These are phyloP conservation scores for Griposia aprilina DNA, from an alignment of 2,888 invertebrate genomes.

Conservation along the genomic window DNA sequence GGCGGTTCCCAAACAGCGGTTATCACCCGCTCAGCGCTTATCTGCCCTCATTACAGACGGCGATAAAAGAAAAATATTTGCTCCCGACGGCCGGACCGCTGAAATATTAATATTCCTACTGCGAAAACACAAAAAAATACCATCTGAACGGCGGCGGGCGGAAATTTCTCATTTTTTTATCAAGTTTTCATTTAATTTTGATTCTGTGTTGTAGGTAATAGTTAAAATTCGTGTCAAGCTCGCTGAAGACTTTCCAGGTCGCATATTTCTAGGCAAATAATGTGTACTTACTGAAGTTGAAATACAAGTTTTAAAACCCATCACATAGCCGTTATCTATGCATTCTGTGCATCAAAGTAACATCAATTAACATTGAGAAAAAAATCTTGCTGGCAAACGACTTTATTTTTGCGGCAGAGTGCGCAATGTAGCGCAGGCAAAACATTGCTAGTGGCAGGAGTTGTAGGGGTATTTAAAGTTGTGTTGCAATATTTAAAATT, in stretches of 20 bases:
- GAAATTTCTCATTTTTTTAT: slow-evolving; percentile 44
- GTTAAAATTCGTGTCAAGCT: slow-evolving; percentile 27
- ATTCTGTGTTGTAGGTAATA: slow-evolving; percentile 41
- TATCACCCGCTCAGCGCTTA: slow-evolving; percentile 58
- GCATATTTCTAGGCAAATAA: background rate
- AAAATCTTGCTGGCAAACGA: background rate
- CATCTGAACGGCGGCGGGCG: slow-evolving; percentile 21
- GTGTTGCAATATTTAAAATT: background rate
- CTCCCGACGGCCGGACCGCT: slow-evolving; percentile 42
- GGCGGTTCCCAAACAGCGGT: slow-evolving; percentile 34
- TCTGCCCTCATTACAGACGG: slow-evolving; percentile 52
- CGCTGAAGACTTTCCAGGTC: background rate
- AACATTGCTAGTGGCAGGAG: background rate
- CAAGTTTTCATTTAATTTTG: slow-evolving; percentile 58
- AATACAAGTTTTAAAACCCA: background rate
- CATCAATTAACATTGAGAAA: background rate
- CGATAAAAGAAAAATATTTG: slow-evolving; percentile 62
- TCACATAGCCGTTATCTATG: background rate
- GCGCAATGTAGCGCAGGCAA: background rate
- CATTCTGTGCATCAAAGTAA: background rate
- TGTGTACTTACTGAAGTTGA: background rate
- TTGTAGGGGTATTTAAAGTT: background rate
- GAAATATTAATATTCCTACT: slow-evolving; percentile 57
- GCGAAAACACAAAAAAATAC: slow-evolving; percentile 38
- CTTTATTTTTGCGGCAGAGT: background rate